phyloP scores from a whole-genome alignment of 30 jellyfish, hydroid and myxozoan genomes.

The Pseudorhiza aurosa region DNA sequence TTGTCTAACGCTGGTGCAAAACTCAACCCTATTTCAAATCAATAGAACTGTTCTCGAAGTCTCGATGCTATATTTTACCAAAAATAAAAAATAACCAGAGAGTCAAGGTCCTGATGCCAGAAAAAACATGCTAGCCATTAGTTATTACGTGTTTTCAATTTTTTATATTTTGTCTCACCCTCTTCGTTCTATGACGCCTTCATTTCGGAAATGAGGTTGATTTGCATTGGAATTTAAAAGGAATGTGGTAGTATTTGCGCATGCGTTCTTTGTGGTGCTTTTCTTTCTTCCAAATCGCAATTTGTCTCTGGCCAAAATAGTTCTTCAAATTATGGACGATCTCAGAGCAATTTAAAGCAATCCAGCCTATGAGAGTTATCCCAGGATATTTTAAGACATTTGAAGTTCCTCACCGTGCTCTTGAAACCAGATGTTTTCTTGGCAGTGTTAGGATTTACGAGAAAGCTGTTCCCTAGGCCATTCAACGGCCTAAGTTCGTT shows the following conservation, averaged over 20 bases:
- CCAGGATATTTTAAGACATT: background rate
- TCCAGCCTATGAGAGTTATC: background rate
- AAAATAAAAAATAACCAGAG: too few species aligned
- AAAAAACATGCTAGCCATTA: too few species aligned
- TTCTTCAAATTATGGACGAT: background rate
- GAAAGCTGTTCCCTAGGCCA: constrained; percentile 21
- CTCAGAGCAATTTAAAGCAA: background rate
- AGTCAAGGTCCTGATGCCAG: too few species aligned
- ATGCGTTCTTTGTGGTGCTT: constrained; percentile 61
- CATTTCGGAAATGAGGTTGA: constrained; percentile 36
- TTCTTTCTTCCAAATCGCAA: constrained; percentile 4
- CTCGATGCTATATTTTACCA: too few species aligned
- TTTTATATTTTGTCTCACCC: background rate
- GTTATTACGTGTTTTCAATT: too few species aligned
- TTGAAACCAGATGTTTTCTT: too few species aligned
- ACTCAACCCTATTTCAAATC: too few species aligned
- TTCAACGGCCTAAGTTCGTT: constrained; percentile 8
- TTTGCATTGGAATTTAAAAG: constrained; percentile 67
- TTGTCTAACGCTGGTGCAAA: too few species aligned
- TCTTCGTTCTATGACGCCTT: background rate
- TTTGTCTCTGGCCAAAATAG: background rate
- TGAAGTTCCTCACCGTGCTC: background rate
- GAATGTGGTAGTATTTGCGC: constrained; percentile 60
- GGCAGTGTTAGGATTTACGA: background rate
- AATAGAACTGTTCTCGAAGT: too few species aligned